phyloP scores from a whole-genome alignment of 2,888 invertebrate genomes.

The Chloroclystis v-ata region DNA sequence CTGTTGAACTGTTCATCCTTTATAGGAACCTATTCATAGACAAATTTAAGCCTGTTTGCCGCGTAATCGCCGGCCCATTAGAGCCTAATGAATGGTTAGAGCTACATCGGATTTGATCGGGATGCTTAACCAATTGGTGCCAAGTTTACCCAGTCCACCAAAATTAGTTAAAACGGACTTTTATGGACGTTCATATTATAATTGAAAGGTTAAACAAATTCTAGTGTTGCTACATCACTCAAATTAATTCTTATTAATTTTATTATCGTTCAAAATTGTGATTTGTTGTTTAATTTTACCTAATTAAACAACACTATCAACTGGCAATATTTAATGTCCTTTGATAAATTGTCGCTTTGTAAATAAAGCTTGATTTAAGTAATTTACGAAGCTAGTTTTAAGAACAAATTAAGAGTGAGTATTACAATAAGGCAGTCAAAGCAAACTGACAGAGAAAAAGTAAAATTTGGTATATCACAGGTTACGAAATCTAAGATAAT shows the following conservation, averaged over 20 bases:
- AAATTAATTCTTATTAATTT: too few species aligned
- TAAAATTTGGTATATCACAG: too few species aligned
- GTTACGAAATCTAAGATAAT: too few species aligned
- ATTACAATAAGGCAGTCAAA: conserved; percentile 5
- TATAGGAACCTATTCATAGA: not conserved
- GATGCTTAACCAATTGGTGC: conserved; percentile 17
- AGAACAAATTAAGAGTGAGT: not conserved
- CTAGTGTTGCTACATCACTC: not conserved
- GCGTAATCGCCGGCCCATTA: conserved; percentile 1
- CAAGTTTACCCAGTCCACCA: conserved; percentile 13
- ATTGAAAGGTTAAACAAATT: conserved; percentile 6
- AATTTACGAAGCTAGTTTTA: too few species aligned
- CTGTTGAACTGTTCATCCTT: conserved; percentile 13
- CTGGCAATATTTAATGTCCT: too few species aligned
- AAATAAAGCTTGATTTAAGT: too few species aligned
- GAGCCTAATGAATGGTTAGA: conserved; percentile 7
- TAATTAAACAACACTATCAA: too few species aligned
- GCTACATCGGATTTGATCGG: conserved; percentile 17
- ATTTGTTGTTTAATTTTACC: too few species aligned
- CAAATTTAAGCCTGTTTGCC: not conserved
- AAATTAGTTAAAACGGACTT: conserved; percentile 13
- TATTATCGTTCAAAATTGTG: too few species aligned
- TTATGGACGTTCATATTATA: conserved; percentile 11
- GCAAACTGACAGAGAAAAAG: not conserved
- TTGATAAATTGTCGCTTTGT: not conserved